Percentiles rank a stretch among this genome's conserved stretches.
Conservation (phyloP, 2,888 invertebrate genomes). For the Sesamia inferens region DNA sequence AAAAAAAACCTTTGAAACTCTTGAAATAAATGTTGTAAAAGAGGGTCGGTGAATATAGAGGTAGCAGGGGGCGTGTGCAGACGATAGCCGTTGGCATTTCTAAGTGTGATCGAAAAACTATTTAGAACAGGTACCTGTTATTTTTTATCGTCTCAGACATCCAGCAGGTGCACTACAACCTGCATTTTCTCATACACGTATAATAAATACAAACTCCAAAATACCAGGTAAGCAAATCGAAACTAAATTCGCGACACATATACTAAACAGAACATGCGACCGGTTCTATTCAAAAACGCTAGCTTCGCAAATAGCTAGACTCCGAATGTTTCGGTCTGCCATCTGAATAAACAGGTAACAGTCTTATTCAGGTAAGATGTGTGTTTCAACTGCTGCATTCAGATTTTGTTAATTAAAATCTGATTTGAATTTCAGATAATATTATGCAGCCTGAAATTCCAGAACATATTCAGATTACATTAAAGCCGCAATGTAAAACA, state of each 20-base stretch:
- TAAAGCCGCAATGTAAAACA: conserved; percentile 40
- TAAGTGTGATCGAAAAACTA: conserved; percentile 36
- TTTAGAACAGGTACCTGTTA: conserved; percentile 33
- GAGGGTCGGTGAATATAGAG: conserved; percentile 12
- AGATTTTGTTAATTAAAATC: conserved; percentile 62
- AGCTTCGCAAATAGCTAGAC: conserved; percentile 60
- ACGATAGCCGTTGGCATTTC: conserved; percentile 39
- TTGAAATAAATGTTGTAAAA: conserved; percentile 20
- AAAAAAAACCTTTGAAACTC: too few species aligned
- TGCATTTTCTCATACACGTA: conserved; percentile 23
- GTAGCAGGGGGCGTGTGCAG: conserved; percentile 17
- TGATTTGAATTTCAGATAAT: conserved; percentile 56
- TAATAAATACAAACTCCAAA: conserved; percentile 38
- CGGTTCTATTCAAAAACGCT: conserved; percentile 64
- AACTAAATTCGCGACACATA: conserved; percentile 63
- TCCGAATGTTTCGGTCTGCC: conserved; percentile 62
- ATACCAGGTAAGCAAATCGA: conserved; percentile 45
- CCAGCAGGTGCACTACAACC: conserved; percentile 35
- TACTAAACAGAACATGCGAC: conserved; percentile 61
- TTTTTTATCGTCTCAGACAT: conserved; percentile 38
- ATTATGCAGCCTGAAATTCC: conserved; percentile 47
- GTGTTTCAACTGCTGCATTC: conserved; percentile 52
- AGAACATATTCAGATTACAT: conserved; percentile 32
- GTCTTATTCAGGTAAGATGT: conserved; percentile 57
- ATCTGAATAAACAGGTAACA: conserved; percentile 64